Evolutionary conservation across 1,140 invertebrate genomes (phyloP).

Genomic region (Drosophila quadrilineata): DNA sequence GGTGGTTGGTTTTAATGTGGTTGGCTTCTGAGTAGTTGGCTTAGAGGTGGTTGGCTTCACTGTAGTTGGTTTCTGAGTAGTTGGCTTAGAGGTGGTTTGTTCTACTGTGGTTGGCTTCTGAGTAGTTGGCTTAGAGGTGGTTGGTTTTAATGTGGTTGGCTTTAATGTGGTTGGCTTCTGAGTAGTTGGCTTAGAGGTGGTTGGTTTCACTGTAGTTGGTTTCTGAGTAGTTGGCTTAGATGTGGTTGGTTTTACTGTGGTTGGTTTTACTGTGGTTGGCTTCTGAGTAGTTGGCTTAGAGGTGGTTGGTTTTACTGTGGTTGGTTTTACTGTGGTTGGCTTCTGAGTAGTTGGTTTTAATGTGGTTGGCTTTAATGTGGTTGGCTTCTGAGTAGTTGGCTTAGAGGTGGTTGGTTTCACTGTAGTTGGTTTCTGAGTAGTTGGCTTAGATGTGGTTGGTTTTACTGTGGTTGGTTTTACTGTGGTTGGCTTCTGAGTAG

Average conservation of each 20-base stretch:
- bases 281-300: background rate
- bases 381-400: background rate
- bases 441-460: background rate
- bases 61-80: background rate
- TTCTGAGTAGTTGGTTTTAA: background rate
- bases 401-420: background rate
- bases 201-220: background rate
- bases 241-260: background rate
- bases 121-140: background rate
- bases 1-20: background rate
- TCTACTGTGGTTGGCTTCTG: background rate
- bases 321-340: slow-evolving; percentile 2
- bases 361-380: background rate
- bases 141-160: background rate
- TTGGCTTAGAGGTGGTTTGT: background rate
- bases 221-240: background rate
- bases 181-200: background rate
- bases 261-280: slow-evolving; percentile 1
- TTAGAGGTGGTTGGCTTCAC: background rate
- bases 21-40: background rate
- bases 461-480: background rate
- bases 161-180: background rate
- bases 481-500: background rate
- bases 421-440: background rate
- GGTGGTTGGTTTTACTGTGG: slow-evolving; percentile 6